A percentile compares a stretch with the other conserved stretches of the same genome.
Evolutionary conservation across 2,113 vertebrate genomes (phyloP).

Genomic region (Leiothrix lutea): DNA sequence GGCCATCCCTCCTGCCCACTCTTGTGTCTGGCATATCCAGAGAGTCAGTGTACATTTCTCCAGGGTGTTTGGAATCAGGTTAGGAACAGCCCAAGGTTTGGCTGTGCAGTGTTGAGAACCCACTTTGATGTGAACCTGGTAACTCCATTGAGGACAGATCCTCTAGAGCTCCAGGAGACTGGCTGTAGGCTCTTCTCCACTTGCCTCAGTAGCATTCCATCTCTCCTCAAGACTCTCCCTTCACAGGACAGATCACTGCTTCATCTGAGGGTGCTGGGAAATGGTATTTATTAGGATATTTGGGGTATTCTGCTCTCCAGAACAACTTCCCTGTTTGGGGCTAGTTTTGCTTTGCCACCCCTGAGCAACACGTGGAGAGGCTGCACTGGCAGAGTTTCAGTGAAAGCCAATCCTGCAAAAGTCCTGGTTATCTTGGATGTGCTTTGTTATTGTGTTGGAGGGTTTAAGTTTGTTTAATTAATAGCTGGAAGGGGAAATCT

Average conservation of each 20-base stretch:
- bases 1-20: not conserved
- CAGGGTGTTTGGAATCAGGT: not conserved
- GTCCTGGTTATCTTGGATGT: not conserved
- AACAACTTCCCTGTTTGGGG: not conserved
- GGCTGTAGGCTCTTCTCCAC: not conserved
- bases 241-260: not conserved
- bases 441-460: not conserved
- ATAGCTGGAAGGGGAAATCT: not conserved
- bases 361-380: not conserved
- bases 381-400: not conserved
- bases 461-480: conserved; percentile 1
- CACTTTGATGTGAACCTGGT: not conserved
- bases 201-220: not conserved
- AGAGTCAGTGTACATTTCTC: not conserved
- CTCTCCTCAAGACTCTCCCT: not conserved
- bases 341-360: not conserved
- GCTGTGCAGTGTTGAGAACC: not conserved
- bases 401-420: not conserved
- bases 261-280: not conserved
- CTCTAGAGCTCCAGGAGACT: not conserved
- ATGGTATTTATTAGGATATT: not conserved
- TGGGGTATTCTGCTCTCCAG: not conserved
- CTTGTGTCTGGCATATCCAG: not conserved
- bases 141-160: not conserved
- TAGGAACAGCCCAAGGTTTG: not conserved